Conservation (phyloP, 2,113 vertebrate genomes). For the Uria aalge region DNA sequence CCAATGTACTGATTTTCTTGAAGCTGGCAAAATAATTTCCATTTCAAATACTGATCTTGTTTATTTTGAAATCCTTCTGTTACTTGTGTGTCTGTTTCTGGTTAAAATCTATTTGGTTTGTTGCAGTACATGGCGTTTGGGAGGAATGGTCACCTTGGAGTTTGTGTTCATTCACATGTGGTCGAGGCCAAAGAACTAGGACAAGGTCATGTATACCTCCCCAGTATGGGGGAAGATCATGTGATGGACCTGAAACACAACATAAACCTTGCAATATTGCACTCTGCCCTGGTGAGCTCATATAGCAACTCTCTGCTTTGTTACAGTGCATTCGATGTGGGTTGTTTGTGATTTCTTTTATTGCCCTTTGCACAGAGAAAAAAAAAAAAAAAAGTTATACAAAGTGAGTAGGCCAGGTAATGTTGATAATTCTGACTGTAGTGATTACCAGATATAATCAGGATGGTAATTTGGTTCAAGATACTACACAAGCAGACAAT, state of each 20-base stretch:
- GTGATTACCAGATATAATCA: neutral
- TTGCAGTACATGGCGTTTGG: conserved; percentile 99
- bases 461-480: neutral
- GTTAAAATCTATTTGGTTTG: conserved; percentile 83
- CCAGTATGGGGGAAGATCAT: conserved; percentile 93
- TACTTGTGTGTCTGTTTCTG: conserved; percentile 50
- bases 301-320: conserved; percentile 20
- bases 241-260: conserved; percentile 96
- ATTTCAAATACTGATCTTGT: neutral
- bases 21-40: neutral
- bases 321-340: neutral
- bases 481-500: neutral
- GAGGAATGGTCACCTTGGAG: conserved; percentile 99
- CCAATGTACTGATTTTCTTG: neutral
- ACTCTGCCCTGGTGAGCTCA: conserved; percentile 91
- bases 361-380: neutral
- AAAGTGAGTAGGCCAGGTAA: neutral
- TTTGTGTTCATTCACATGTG: conserved; percentile 98
- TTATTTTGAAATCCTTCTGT: conserved; percentile 43
- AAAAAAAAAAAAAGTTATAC: neutral
- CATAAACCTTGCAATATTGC: conserved; percentile 99
- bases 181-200: conserved; percentile 97
- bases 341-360: neutral
- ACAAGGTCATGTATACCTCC: conserved; percentile 94
- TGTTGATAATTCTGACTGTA: neutral